Evolutionary conservation across 2,113 vertebrate species (phyloP), one percentile per base, ranked within the genome.

Genomic region (Cinclus mexicanus): DNA sequence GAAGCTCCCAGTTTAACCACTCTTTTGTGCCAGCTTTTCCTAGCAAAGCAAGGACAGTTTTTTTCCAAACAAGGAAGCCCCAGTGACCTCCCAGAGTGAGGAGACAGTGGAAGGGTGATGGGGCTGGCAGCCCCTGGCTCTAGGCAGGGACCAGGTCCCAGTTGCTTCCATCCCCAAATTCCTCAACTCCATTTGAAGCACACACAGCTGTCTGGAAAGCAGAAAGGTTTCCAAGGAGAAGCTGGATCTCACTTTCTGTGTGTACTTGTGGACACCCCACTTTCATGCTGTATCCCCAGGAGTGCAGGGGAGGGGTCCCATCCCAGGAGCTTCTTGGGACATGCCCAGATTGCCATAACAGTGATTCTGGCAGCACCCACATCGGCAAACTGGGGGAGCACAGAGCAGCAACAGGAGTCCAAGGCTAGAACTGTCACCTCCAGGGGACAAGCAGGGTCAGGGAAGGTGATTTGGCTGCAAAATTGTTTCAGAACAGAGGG

Each of bases 381-480:
- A 7, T 12, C 8, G 52, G 42, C 39, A 39, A 72, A n/a, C 22
- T 1, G 1, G 23, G 67, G 44, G 11, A 83, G n/a, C 7, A 4
- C 0, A 2, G 35, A 42, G 47, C 56, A 55, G 65, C 42, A 67
- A 41, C 0, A 4, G 70, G 44, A 49, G 26, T 42, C 26, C 7
- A 3, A 20, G 21, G 86, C 49, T 39, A 37, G 16, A 39, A n/a
- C 1, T 15, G 52, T 44, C 63, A 59, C 24, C n/a, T 46, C 47
- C 2, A 1, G 16, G 61, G 41, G 26, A 75, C 3, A 3, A 72
- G 70, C 0, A 0, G 20, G 52, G 29, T 39, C 5, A 7, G 14
- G 7, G 28, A 70, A 4, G 67, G 44, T 1, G 17, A 67, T 57
- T 16, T 69, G 63, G 41, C 63, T 74, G 71, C 1, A 7, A 77